Percentiles rank a stretch among this genome's conserved stretches.
These are phyloP conservation scores for Himantopus leucocephalus DNA, from an alignment of 2,113 vertebrate species.

Conservation along the genomic window DNA sequence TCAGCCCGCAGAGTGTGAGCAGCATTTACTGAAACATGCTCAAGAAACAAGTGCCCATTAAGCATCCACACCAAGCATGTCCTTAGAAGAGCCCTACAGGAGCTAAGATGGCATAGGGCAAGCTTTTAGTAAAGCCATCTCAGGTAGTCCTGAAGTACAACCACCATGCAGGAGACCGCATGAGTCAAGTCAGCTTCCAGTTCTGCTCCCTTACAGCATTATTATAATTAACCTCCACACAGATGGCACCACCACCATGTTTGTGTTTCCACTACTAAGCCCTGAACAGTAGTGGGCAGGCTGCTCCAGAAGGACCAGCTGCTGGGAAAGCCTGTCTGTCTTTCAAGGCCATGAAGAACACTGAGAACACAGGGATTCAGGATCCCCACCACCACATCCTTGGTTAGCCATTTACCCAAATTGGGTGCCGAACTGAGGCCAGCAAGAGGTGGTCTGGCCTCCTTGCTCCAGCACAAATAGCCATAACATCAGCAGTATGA, in stretches of 20 bases:
- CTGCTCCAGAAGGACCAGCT: not conserved
- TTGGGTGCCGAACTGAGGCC: not conserved
- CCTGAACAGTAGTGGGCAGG: not conserved
- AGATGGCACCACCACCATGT: not conserved
- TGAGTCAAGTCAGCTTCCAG: not conserved
- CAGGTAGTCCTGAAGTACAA: not conserved
- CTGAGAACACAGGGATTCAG: not conserved
- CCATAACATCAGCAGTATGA: not conserved
- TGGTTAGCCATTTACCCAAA: not conserved
- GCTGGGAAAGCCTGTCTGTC: not conserved
- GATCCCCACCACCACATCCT: not conserved
- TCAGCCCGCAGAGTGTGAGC: rapidly evolving
- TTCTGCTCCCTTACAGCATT: not conserved
- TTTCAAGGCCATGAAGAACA: not conserved
- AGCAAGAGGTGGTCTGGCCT: not conserved
- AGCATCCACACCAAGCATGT: not conserved
- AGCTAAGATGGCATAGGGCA: not conserved
- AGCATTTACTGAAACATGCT: not conserved
- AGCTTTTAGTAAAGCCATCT: not conserved
- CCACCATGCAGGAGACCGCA: not conserved
- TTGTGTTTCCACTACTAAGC: not conserved
- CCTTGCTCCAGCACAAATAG: not conserved
- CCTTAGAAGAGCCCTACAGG: not conserved
- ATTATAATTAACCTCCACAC: not conserved
- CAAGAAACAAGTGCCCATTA: not conserved